phyloP scores from a whole-genome alignment of 2,797 vertebrate genomes.

The Catostomus latipinnis region DNA sequence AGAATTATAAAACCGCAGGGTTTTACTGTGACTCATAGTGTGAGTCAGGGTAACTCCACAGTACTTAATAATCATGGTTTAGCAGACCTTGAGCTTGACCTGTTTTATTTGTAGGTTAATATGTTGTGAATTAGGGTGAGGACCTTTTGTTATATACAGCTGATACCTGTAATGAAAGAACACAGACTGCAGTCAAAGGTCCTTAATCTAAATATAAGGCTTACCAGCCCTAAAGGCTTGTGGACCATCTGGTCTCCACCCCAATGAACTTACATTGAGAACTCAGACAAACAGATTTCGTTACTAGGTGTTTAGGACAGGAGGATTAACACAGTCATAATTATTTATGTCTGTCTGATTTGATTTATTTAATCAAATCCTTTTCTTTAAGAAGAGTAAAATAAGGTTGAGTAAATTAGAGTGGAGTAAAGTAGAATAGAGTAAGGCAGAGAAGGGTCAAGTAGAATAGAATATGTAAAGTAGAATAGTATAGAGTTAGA shows the following conservation, averaged over 20 bases:
- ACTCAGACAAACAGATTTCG: conserved; percentile 32
- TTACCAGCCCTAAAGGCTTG: conserved; percentile 39
- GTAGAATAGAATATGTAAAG: no score
- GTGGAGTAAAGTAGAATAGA: not conserved
- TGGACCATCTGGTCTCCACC: conserved; percentile 47
- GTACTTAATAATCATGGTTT: conserved; percentile 34
- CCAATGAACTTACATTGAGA: conserved; percentile 27
- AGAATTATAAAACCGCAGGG: not conserved
- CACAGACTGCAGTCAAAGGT: conserved; percentile 51
- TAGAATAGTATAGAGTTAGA: not conserved
- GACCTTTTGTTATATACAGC: conserved; percentile 50
- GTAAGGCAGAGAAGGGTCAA: not conserved
- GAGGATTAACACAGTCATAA: conserved; percentile 3
- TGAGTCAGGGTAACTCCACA: not conserved
- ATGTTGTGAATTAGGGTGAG: conserved; percentile 46
- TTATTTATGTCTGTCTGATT: conserved; percentile 2
- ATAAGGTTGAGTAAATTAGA: not conserved
- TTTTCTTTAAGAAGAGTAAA: not conserved
- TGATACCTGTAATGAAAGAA: conserved; percentile 52
- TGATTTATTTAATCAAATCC: not conserved
- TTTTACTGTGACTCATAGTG: conserved; percentile 5
- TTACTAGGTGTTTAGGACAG: not conserved
- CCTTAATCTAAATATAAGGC: conserved; percentile 41
- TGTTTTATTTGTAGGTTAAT: conserved; percentile 50
- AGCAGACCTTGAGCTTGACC: conserved; percentile 51